Evolutionary conservation across 2,888 invertebrate species (phyloP), one percentile per base, ranked within the genome.

Genomic region (Gymnoscelis rufifasciata): DNA sequence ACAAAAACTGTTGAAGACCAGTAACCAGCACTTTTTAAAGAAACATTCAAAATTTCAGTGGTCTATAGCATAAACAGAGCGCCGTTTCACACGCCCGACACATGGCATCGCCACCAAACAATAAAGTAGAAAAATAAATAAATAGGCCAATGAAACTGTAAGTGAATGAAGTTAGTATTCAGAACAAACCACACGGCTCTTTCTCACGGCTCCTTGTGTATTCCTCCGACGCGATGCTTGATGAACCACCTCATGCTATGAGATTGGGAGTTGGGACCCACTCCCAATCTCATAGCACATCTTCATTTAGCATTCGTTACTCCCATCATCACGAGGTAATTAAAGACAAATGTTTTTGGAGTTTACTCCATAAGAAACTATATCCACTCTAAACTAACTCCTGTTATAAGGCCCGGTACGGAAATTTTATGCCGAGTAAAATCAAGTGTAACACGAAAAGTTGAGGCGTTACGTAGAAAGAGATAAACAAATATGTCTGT

Each of bases 141-240:
- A 68, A 74, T 78, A 68, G 77, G 68, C 66, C 72, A 76, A 71
- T 72, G 83, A 84, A 84, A 86, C 58, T 59, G 82, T 68, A 78
- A 84, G 83, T 83, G 72, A 69, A 53, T 53, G 56, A 23, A 57
- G 61, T 83, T 78, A 72, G 77, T 81, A 86, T 84, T 82, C 84
- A 66, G 67, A 58, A 68, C 76, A 75, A 79, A 79, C 80, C 81
- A 61, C 78, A 78, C 69, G 61, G 59, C 51, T 60, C 59, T 68
- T 83, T 86, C 86, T 75, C 86, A 86, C 83, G 83, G 45, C 68
- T 76, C 54, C 57, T 78, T 76, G 74, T 68, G 77, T 79, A 78
- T 80, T 78, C 82, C 55, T 52, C 47, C 12, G 53, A 72, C 72
- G 73, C 60, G 51, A 46, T 56, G 62, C 78, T 81, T 82, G 83